Percentiles rank a stretch among this genome's conserved stretches.
Evolutionary conservation across 2,797 vertebrate genomes (phyloP).

Genomic region (Luscinia luscinia): DNA sequence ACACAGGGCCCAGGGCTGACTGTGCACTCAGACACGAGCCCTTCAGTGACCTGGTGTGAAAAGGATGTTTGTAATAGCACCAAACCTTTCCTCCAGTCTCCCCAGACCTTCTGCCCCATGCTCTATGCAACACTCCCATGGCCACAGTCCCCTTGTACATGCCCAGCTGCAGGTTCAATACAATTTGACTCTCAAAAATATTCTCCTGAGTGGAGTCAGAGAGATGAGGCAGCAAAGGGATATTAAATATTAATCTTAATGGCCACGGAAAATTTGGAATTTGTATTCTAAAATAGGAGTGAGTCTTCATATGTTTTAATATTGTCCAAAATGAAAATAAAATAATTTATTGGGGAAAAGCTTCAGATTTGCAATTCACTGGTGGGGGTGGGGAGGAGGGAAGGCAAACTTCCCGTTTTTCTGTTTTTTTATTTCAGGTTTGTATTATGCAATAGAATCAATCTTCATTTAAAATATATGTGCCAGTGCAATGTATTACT

Average conservation of each 20-base stretch:
- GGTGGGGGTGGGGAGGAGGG: rapidly evolving
- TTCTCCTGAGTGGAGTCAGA: background rate
- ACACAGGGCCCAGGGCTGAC: rapidly evolving
- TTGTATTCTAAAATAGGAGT: background rate
- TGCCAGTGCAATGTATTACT: rapidly evolving
- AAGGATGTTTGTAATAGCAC: background rate
- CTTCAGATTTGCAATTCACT: background rate
- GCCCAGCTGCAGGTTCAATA: rapidly evolving
- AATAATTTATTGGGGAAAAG: background rate
- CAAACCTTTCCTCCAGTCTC: background rate
- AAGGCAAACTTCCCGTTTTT: background rate
- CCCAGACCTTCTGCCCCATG: background rate
- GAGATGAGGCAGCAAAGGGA: background rate
- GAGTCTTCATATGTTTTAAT: background rate
- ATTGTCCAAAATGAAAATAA: background rate
- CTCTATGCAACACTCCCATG: rapidly evolving
- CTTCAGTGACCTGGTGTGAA: background rate
- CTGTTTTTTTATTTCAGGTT: background rate
- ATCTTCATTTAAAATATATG: background rate
- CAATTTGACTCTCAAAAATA: background rate
- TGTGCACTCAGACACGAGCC: rapidly evolving
- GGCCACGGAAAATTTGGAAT: background rate
- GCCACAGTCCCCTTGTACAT: rapidly evolving
- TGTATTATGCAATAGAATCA: background rate
- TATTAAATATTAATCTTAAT: background rate